phyloP scores from a whole-genome alignment of 2,888 invertebrate species.

The Therioaphis trifolii region DNA sequence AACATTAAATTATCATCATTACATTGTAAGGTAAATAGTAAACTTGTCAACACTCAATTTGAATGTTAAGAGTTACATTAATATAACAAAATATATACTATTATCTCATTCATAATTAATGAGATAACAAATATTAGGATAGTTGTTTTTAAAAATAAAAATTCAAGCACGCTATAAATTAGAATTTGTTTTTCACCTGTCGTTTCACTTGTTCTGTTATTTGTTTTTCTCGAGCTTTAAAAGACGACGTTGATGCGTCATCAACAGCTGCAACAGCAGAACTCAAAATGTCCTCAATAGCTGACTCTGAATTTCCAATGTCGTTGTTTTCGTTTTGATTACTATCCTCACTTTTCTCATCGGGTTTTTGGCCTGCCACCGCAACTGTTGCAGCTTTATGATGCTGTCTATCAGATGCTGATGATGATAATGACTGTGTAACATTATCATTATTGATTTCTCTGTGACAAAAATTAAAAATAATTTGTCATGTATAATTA shows the following conservation, averaged over 20 bases:
- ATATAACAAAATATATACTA: no score
- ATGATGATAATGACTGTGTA: not conserved
- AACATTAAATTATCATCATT: no score
- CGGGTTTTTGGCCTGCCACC: not conserved
- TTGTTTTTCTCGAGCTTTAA: conserved; percentile 72
- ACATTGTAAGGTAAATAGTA: no score
- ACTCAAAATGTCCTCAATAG: no score
- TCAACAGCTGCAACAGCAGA: conserved; percentile 23
- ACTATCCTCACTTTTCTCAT: not conserved
- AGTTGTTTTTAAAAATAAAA: no score
- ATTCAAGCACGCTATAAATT: not conserved
- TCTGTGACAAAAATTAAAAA: not conserved
- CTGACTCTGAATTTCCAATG: not conserved
- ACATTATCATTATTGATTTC: not conserved
- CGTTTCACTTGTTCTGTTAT: conserved; percentile 71
- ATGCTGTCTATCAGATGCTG: not conserved
- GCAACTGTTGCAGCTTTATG: not conserved
- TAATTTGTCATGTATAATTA: no score
- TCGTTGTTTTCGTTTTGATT: not conserved
- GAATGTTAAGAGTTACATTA: no score
- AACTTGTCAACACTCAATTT: no score
- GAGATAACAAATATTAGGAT: no score
- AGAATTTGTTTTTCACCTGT: conserved; percentile 66
- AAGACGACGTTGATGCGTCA: conserved; percentile 70
- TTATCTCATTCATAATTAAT: no score